Evolutionary conservation across 2,113 vertebrate species (phyloP), one percentile per base, ranked within the genome.

Genomic region (Siphamia tubifer): DNA sequence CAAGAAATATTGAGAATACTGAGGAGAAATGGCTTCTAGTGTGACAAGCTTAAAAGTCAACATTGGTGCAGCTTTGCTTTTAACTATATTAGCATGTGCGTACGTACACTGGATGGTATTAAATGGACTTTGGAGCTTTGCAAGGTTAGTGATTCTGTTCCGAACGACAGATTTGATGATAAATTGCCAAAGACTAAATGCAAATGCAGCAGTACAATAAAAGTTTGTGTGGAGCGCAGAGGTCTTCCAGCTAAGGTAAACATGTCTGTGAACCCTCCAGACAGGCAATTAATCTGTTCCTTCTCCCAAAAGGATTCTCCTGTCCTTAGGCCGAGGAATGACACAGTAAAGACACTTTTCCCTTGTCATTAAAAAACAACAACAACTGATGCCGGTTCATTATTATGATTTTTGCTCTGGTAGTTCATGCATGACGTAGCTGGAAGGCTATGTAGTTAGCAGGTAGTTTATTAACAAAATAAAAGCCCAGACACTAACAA

Each of bases 261-360:
- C 64, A 78, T 55, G 20, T 74, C 64, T 66, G 55, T 63, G 62
- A 82, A 68, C 55, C 56, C 24, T 60, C 27, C 53, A 67, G 81
- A 68, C 78, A 27, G 42, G 48, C 67, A 77, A 77, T 88, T 74
- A 75, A 86, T 90, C 69, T 71, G 65, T 52, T 68, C 54, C 44
- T 67, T 52, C 71, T 62, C 66, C 57, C 5, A 0, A 27, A 58
- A 47, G 63, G 56, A 61, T 70, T 36, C 44, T 76, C 39, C 19
- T 25, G 32, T 60, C 79, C 65, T 30, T 1, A 36, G 74, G 74
- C 69, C 62, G 34, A 16, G 43, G 25, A 64, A 69, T 65, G 61
- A 63, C 56, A 70, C 17, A 17, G 15, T 38, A 62, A 67, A 53
- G 45, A 66, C 42, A 67, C 5, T 21, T 70, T 39, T 60, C 19